Base-by-base conservation (phyloP, 2,888 invertebrate species). In the Hipparchia semele region DNA sequence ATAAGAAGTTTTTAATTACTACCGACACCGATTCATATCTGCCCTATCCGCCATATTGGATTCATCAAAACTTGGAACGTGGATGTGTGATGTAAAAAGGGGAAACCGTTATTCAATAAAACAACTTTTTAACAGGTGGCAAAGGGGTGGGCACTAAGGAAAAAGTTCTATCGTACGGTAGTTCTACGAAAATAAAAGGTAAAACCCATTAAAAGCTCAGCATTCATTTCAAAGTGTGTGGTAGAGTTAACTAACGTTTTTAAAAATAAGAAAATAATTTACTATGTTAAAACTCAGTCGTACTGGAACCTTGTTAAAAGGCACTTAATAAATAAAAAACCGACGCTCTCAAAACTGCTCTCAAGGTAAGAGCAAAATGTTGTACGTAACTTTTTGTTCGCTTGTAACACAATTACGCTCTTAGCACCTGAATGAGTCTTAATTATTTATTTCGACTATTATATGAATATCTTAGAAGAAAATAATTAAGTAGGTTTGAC, bases 351-450 rank as follows among this genome's bases (percentile, higher is more conserved):
- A 45, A 56, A 62, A 72, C 62, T n/a, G 53, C 71, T 61, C 51
- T 49, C 60, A 53, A 54, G 70, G 54, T 62, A 56, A 70, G 62
- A 70, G 70, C 54, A 4, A 68, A 68, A 56, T 56, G 62, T 51
- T 66, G 60, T 33, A 54, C n/a, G 33, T 23, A 71, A 13, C 68
- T 64, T 68, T 72, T 72, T 72, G 72, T 72, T 72, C 62, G 46
- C 58, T 68, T 72, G 64, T 51, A 51, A 58, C 68, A 67, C 72
- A 68, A 62, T 68, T 68, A 72, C 51, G 72, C 46, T 72, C 56
- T 67, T 68, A 68, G 64, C 72, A 58, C 72, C 68, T 72, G 49
- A 68, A 72, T 58, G 54, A 39, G n/a, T 54, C 33, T n/a, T 4
- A 51, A 65, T 51, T 33, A 65, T 53, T 53, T 51, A 51, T 62